Conservation (phyloP, 92 coral and sea anemone genomes). For the Anthopleura xanthogrammica region DNA sequence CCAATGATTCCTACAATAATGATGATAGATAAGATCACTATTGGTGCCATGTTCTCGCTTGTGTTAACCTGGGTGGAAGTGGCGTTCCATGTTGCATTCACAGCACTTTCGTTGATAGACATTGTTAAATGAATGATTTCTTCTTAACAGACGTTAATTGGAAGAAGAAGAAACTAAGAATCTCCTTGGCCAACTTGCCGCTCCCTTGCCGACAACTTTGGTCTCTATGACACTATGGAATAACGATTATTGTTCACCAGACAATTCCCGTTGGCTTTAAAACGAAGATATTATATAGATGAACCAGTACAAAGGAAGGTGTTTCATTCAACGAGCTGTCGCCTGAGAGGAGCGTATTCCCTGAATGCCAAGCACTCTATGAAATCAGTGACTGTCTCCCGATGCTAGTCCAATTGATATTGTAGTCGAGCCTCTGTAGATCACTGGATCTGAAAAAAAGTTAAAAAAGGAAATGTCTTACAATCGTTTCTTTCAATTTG, state of each 20-base stretch:
- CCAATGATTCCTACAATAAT: conserved; percentile 49
- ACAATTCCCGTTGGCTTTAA: too few species aligned
- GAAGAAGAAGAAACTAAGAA: not conserved
- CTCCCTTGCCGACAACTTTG: not conserved
- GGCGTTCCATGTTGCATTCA: not conserved
- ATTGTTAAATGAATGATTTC: not conserved
- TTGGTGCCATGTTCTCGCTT: not conserved
- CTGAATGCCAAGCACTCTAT: not conserved
- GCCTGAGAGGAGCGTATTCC: too few species aligned
- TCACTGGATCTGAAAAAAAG: not conserved
- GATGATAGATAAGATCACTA: conserved; percentile 43
- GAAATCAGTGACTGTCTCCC: too few species aligned
- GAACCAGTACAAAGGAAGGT: too few species aligned
- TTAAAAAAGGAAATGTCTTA: not conserved
- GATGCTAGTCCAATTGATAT: not conserved
- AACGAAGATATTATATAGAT: too few species aligned
- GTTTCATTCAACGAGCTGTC: too few species aligned
- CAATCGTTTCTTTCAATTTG: not conserved
- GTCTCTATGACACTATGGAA: not conserved
- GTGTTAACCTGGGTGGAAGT: not conserved
- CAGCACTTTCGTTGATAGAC: not conserved
- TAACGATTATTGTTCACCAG: too few species aligned
- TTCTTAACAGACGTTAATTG: not conserved
- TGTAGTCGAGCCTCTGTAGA: not conserved
- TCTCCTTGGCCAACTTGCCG: not conserved